A percentile compares a stretch with the other conserved stretches of the same genome.
Evolutionary conservation across 2,113 vertebrate genomes (phyloP).

Genomic region (Calidris pygmaea): DNA sequence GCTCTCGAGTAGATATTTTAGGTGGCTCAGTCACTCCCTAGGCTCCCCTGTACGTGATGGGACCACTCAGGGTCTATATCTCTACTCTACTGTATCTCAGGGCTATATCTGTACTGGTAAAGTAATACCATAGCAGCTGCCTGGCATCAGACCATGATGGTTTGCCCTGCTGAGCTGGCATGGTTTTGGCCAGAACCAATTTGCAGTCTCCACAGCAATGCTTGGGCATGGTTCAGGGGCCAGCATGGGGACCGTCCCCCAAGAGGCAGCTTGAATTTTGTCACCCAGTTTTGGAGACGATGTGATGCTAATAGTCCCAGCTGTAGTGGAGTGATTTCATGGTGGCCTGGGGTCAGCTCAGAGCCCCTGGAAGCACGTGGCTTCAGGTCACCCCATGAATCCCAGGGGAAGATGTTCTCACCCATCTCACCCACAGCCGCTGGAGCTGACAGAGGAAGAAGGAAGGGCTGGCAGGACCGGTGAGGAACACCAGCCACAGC

Average conservation of each 20-base stretch:
- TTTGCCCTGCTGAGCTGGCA: not conserved
- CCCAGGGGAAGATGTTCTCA: not conserved
- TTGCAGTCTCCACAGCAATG: not conserved
- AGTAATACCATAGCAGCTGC: not conserved
- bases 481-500: not conserved
- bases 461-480: not conserved
- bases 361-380: rapidly evolving
- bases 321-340: not conserved
- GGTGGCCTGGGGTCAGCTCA: not conserved
- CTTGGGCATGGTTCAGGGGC: not conserved
- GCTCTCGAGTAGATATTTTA: not conserved
- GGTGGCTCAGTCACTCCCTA: not conserved
- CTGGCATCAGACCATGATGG: rapidly evolving
- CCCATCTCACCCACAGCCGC: not conserved
- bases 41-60: rapidly evolving
- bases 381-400: rapidly evolving
- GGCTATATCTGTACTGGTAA: not conserved
- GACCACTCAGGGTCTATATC: not conserved
- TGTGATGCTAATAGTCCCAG: not conserved
- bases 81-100: not conserved
- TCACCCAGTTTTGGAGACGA: not conserved
- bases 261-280: not conserved
- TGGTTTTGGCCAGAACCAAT: not conserved
- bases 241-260: not conserved
- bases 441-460: not conserved